Evolutionary conservation across 2,113 vertebrate species (phyloP).

Genomic region (Crypturellus undulatus): DNA sequence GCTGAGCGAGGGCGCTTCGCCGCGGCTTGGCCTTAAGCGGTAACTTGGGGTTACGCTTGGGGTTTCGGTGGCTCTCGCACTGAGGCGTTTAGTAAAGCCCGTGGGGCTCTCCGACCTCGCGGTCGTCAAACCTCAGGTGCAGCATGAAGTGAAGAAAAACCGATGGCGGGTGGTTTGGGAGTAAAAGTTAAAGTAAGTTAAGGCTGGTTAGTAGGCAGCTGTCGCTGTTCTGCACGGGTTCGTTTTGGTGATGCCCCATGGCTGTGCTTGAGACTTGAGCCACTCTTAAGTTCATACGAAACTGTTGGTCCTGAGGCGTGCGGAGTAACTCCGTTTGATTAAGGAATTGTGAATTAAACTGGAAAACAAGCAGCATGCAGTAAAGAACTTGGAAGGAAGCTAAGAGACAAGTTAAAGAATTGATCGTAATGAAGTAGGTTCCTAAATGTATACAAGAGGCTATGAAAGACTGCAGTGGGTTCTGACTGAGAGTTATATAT

Average conservation of each 20-base stretch:
- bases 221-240: neutral
- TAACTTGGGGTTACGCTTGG: no score
- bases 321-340: neutral
- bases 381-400: neutral
- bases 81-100: rapidly evolving
- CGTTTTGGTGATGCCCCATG: rapidly evolving
- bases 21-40: no score
- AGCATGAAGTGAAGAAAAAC: rapidly evolving
- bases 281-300: neutral
- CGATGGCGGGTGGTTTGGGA: neutral
- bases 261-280: neutral
- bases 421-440: rapidly evolving
- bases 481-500: no score
- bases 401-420: neutral
- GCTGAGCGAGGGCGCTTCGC: no score
- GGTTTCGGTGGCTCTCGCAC: rapidly evolving
- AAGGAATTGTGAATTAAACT: neutral
- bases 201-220: rapidly evolving
- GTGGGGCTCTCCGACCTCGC: rapidly evolving
- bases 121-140: no score
- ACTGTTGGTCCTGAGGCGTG: rapidly evolving
- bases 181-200: rapidly evolving
- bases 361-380: neutral
- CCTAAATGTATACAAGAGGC: rapidly evolving
- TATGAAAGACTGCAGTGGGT: neutral